Conservation (phyloP, 1,140 invertebrate species). For the Bombus balteatus region DNA sequence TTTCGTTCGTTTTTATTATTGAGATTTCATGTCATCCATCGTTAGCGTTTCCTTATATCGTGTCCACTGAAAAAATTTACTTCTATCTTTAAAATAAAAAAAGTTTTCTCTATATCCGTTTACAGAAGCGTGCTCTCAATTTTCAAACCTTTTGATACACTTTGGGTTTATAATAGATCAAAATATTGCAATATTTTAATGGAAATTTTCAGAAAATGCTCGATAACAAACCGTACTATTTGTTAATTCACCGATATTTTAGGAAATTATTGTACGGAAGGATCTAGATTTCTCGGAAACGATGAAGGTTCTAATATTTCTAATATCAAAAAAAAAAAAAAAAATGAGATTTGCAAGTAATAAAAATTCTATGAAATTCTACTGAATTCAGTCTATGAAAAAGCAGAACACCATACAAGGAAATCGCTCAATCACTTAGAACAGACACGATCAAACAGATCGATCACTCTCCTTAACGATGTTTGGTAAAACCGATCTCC, state of each 20-base stretch:
- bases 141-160: neutral
- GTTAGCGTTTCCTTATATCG: slow-evolving; percentile 44
- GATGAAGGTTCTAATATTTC: too few relatives aligned
- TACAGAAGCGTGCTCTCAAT: neutral
- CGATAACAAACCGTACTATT: too few relatives aligned
- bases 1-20: slow-evolving; percentile 50
- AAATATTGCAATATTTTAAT: too few relatives aligned
- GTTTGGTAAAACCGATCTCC: slow-evolving; percentile 47
- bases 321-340: too few relatives aligned
- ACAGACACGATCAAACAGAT: slow-evolving; percentile 45
- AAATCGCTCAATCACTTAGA: slow-evolving; percentile 51
- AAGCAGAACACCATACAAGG: slow-evolving; percentile 30
- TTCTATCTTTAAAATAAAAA: too few relatives aligned
- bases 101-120: neutral
- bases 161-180: too few relatives aligned
- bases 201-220: too few relatives aligned
- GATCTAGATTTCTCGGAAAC: too few relatives aligned
- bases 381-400: neutral
- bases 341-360: too few relatives aligned
- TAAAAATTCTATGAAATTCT: too few relatives aligned
- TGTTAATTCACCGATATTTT: too few relatives aligned
- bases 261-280: too few relatives aligned
- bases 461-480: slow-evolving; percentile 46
- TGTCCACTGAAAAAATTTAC: slow-evolving; percentile 19
- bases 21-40: slow-evolving; percentile 61